Evolutionary conservation across 2,113 vertebrate species (phyloP).

Genomic region (Sisor rabdophorus): DNA sequence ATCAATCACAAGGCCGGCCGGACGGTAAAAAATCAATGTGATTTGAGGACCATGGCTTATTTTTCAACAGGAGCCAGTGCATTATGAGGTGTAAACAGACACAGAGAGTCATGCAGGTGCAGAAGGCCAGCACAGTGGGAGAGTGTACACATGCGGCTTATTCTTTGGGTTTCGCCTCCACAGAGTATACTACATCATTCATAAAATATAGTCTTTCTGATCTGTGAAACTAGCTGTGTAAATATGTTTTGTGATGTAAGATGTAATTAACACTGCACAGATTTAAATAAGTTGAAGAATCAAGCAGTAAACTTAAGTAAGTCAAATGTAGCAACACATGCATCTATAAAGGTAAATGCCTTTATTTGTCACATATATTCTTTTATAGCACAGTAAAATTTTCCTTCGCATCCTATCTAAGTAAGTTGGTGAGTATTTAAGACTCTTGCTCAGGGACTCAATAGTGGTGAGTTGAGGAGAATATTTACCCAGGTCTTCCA

Average conservation of each 20-base stretch:
- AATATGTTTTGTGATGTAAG: neutral
- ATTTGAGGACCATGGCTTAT: constrained; percentile 50
- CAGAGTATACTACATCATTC: neutral
- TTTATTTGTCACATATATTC: no score
- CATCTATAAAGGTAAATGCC: no score
- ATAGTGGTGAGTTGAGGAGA: no score
- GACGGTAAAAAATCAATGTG: constrained; percentile 63
- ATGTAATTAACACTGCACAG: neutral
- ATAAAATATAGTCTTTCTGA: neutral
- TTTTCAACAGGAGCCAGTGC: constrained; percentile 55
- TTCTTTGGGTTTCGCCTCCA: neutral
- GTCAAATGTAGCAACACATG: neutral
- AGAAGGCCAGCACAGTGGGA: constrained; percentile 4
- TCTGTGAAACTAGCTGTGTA: neutral
- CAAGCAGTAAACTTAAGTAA: no score
- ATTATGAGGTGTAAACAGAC: constrained; percentile 54
- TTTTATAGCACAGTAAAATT: no score
- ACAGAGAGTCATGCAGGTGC: constrained; percentile 11
- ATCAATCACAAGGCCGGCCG: constrained; percentile 62
- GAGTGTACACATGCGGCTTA: neutral
- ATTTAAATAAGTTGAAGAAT: neutral
- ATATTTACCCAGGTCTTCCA: no score
- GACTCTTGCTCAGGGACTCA: no score
- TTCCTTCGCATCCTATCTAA: no score
- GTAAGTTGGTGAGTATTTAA: no score